Conservation (phyloP, 2,888 invertebrate genomes). For the Andrena trimmerana region DNA sequence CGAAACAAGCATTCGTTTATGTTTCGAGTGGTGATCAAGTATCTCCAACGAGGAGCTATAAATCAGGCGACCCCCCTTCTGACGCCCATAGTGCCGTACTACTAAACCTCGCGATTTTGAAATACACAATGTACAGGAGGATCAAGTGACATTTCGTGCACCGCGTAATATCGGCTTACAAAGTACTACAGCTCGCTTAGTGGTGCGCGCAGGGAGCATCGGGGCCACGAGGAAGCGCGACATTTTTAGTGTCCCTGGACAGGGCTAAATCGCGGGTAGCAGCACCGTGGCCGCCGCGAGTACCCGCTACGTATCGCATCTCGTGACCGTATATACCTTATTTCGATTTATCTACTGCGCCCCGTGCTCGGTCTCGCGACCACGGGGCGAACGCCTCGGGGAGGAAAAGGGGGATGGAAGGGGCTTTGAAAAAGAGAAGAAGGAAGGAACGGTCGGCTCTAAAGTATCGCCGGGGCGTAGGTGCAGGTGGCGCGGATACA, state of each 20-base stretch:
- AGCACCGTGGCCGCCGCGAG: neutral
- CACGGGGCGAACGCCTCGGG: constrained; percentile 8
- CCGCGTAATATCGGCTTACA: constrained; percentile 21
- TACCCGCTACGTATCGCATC: constrained; percentile 34
- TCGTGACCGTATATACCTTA: constrained; percentile 48
- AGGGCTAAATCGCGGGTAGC: constrained; percentile 39
- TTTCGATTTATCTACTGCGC: constrained; percentile 71
- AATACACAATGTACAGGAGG: neutral
- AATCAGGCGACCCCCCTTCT: neutral
- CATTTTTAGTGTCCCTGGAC: constrained; percentile 23
- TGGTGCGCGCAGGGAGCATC: neutral
- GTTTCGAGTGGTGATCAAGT: too few relatives aligned
- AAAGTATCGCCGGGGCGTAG: constrained; percentile 66
- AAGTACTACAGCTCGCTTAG: constrained; percentile 13
- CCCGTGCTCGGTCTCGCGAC: constrained; percentile 51
- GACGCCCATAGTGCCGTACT: neutral
- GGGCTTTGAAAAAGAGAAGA: neutral
- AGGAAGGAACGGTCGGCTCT: constrained; percentile 19
- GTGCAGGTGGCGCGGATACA: constrained; percentile 67
- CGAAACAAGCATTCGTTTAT: too few relatives aligned
- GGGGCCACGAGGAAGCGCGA: neutral
- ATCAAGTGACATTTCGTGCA: constrained; percentile 6
- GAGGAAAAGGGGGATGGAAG: neutral
- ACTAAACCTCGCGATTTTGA: neutral
- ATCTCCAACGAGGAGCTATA: too few relatives aligned